Percentiles rank a stretch among this genome's conserved stretches.
Conservation (phyloP, 1,140 invertebrate genomes). For the Aradophagus sp. region DNA sequence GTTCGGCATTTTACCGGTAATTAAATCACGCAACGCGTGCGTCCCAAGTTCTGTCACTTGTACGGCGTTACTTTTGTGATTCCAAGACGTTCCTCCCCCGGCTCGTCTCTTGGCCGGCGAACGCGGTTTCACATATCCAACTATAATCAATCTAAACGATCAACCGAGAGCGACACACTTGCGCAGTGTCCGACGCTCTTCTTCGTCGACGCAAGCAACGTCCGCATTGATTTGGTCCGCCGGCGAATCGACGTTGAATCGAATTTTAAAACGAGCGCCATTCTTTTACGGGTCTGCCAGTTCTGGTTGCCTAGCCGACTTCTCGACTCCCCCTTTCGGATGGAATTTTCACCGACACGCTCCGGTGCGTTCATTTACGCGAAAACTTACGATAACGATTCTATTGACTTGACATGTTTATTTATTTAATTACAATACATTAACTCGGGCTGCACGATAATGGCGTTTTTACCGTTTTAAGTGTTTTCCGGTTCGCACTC, state of each 20-base stretch:
- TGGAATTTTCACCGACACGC: constrained; percentile 31
- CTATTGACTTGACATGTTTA: constrained; percentile 53
- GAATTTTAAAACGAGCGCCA: constrained; percentile 4
- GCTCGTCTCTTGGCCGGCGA: no score
- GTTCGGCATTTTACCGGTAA: constrained; percentile 70
- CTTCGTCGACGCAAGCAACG: constrained; percentile 36
- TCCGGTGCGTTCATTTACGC: constrained; percentile 43
- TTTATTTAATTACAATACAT: constrained; percentile 48
- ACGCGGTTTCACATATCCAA: no score
- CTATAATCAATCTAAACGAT: constrained; percentile 33
- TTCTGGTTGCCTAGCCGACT: constrained; percentile 2
- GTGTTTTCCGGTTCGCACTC: constrained; percentile 46
- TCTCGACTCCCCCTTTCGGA: not conserved
- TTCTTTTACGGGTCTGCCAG: constrained; percentile 10
- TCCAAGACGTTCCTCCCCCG: no score
- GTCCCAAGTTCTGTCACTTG: constrained; percentile 66
- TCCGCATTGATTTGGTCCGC: constrained; percentile 12
- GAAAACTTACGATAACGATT: constrained; percentile 46
- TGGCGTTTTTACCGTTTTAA: constrained; percentile 36
- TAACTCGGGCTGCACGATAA: constrained; percentile 36
- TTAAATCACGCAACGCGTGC: constrained; percentile 67
- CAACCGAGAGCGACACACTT: constrained; percentile 19
- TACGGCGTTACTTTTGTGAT: constrained; percentile 66
- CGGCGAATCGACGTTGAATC: constrained; percentile 7
- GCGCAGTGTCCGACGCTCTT: constrained; percentile 13